Conservation (phyloP, 2,888 invertebrate genomes). For the Zygaena filipendulae region DNA sequence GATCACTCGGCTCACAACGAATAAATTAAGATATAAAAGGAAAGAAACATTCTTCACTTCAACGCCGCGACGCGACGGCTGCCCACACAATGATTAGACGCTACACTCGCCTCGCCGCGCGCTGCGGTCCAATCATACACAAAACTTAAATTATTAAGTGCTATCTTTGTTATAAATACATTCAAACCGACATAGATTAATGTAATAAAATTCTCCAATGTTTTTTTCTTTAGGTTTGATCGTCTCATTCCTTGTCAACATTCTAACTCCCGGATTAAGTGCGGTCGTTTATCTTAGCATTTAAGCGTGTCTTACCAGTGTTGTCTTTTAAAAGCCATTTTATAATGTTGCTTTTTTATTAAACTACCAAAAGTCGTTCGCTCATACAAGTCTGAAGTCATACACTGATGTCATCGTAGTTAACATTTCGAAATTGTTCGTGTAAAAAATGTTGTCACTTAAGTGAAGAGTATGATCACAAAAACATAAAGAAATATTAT, state of each 20-base stretch:
- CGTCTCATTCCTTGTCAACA: conserved; percentile 55
- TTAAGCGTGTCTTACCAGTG: conserved; percentile 43
- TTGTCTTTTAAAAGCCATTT: conserved; percentile 46
- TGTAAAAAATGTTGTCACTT: too few relatives aligned
- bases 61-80: conserved; percentile 60
- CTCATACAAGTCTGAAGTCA: too few relatives aligned
- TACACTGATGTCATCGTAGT: too few relatives aligned
- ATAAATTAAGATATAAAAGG: conserved; percentile 66
- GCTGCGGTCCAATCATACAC: too few relatives aligned
- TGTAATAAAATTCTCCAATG: conserved; percentile 51
- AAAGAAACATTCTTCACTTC: conserved; percentile 50
- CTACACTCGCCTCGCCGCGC: conserved; percentile 42
- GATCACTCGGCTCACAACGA: conserved; percentile 44
- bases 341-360: too few relatives aligned
- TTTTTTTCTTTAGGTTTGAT: too few relatives aligned
- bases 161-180: conserved; percentile 62
- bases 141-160: conserved; percentile 60
- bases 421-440: too few relatives aligned
- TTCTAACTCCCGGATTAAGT: conserved; percentile 61
- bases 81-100: conserved; percentile 64
- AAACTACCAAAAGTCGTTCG: too few relatives aligned
- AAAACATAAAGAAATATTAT: too few relatives aligned
- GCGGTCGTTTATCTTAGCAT: conserved; percentile 55
- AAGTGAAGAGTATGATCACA: too few relatives aligned
- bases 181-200: conserved; percentile 59